Percentiles rank a stretch among this genome's conserved stretches.
Evolutionary conservation across 2,888 invertebrate genomes (phyloP).

Genomic region (Lasioglossum malachurum): DNA sequence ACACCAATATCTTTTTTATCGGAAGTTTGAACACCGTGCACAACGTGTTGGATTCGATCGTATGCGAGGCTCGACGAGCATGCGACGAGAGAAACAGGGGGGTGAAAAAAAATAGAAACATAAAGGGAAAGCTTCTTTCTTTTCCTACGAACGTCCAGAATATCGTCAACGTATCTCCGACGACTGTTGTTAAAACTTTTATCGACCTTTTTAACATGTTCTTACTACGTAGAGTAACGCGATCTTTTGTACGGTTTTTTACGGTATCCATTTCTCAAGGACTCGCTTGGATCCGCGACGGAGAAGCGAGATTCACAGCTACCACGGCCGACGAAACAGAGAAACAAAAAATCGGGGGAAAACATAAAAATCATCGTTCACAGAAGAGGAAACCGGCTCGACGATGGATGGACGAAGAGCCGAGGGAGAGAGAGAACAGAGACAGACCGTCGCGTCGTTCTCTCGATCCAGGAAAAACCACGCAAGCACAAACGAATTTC

Average conservation of each 20-base stretch:
- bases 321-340: not conserved
- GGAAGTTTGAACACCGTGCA: slow-evolving; percentile 36
- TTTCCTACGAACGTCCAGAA: slow-evolving; percentile 62
- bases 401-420: slow-evolving; percentile 14
- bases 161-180: slow-evolving; percentile 58
- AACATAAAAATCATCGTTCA: slow-evolving; percentile 12
- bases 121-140: slow-evolving; percentile 28
- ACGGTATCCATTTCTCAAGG: slow-evolving; percentile 34
- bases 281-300: slow-evolving; percentile 28
- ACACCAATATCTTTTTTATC: slow-evolving; percentile 30
- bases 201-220: slow-evolving; percentile 51
- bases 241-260: slow-evolving; percentile 53
- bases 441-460: not conserved
- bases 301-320: not conserved
- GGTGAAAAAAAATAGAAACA: not conserved
- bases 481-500: slow-evolving; percentile 27
- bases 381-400: slow-evolving; percentile 23
- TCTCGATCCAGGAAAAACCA: not conserved
- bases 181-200: slow-evolving; percentile 50
- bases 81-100: not conserved
- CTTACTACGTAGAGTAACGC: slow-evolving; percentile 47
- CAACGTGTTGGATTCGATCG: slow-evolving; percentile 25
- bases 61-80: slow-evolving; percentile 39
- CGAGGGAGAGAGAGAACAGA: not conserved
- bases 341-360: not conserved